Evolutionary conservation across 2,888 invertebrate species (phyloP), one percentile per base, ranked within the genome.

Genomic region (Hypomecis atomaria): DNA sequence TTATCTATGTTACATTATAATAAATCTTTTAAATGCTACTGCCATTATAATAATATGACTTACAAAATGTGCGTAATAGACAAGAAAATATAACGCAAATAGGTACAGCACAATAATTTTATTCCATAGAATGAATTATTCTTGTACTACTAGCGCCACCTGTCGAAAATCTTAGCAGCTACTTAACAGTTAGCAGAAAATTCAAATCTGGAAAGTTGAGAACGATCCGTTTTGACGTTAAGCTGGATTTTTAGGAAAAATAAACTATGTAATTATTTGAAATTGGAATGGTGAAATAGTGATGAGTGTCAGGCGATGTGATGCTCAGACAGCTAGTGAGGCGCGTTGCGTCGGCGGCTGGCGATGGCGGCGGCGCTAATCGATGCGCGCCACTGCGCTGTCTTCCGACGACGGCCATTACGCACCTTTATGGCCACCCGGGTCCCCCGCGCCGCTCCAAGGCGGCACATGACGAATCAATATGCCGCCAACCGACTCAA

Each of bases 341-440:
- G 74, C 76, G 70, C 83, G 87, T 84, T 88, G 92, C 91, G 90
- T 90, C 88, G 89, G 86, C 85, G 87, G 89, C 90, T 87, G 89
- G 85, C 85, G 85, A 23, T 90, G 92, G 90, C 92, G 93, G 89
- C 91, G 93, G 92, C 92, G 86, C 94, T 94, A 95, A 95, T 95
- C 95, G 95, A 95, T 95, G 94, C 94, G 90, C 85, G 90, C 85
- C 89, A 94, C 94, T 94, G 93, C 94, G 94, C 94, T 94, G 93
- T 94, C 94, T 94, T 94, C 94, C 94, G 93, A 92, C 91, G 88
- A 92, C 94, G 93, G 93, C 95, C 94, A 95, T 95, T 95, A 95
- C 95, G 95, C 95, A 95, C 95, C 95, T 95, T 95, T 95, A 95
- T 95, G 94, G 94, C 93, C 90, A 87, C 87, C 89, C 85, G 78